phyloP scores from a whole-genome alignment of 2,113 vertebrate genomes.

The Microtus montanus region DNA sequence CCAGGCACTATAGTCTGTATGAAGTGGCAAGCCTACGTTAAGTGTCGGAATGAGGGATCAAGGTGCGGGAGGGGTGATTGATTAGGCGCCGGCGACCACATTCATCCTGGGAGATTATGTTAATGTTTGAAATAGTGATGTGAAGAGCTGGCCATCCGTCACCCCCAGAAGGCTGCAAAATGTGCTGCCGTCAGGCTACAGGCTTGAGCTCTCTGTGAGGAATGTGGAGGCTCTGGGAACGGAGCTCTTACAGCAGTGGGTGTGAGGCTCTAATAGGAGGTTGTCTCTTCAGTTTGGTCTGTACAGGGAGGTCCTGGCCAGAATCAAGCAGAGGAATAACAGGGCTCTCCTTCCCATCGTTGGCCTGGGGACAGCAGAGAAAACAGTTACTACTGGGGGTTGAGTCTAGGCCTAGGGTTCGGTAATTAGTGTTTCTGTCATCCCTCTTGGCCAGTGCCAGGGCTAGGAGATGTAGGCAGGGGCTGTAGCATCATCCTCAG shows the following conservation, averaged over 20 bases:
- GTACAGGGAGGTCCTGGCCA: not conserved
- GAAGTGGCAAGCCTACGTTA: not conserved
- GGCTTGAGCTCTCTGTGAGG: constrained; percentile 15
- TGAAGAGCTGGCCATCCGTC: constrained; percentile 74
- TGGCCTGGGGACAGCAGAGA: not conserved
- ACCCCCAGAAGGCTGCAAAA: constrained; percentile 72
- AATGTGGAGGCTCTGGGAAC: not conserved
- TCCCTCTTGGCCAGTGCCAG: not conserved
- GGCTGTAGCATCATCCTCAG: not conserved
- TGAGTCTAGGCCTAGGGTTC: not conserved
- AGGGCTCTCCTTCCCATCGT: not conserved
- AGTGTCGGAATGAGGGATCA: constrained; percentile 17
- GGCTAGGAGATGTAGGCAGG: not conserved
- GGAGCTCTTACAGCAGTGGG: not conserved
- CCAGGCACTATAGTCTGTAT: accelerated
- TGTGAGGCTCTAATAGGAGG: not conserved
- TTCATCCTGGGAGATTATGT: constrained; percentile 81
- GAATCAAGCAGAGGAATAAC: not conserved
- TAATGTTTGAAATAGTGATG: constrained; percentile 81
- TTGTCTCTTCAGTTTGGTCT: not conserved
- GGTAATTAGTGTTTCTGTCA: not conserved
- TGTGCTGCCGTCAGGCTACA: constrained; percentile 60
- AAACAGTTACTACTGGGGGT: not conserved
- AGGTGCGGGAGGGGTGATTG: constrained; percentile 69
- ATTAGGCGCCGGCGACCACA: constrained; percentile 49